Evolutionary conservation across 2,888 invertebrate genomes (phyloP).

Genomic region (Beris morrisii): DNA sequence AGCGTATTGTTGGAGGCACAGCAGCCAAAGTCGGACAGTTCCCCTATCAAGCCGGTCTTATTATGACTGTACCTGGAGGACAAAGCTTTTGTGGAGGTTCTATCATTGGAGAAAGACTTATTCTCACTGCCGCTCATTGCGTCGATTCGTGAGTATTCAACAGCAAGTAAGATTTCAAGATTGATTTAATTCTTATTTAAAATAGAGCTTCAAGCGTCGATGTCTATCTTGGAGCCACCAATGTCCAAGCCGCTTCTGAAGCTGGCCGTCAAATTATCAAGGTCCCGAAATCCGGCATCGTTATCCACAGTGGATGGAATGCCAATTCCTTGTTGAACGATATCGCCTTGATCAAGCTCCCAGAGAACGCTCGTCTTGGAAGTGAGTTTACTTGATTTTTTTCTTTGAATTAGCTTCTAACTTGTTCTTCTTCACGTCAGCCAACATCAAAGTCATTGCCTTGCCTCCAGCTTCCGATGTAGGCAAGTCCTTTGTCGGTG

Average conservation of each 20-base stretch:
- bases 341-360: conserved; percentile 20
- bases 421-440: background rate
- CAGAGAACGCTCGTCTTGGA: conserved; percentile 13
- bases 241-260: background rate
- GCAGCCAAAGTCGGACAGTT: conserved; percentile 4
- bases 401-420: background rate
- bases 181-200: no score
- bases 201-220: background rate
- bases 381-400: background rate
- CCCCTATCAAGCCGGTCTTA: conserved; percentile 25
- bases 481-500: background rate
- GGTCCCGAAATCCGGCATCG: background rate
- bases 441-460: background rate
- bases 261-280: conserved; percentile 6
- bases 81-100: conserved; percentile 23
- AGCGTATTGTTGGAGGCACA: conserved; percentile 19
- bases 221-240: conserved; percentile 13
- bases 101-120: background rate
- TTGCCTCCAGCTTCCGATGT: conserved; percentile 1
- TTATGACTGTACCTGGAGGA: background rate
- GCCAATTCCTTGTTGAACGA: conserved; percentile 2
- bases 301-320: conserved; percentile 14
- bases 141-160: conserved; percentile 13
- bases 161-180: background rate
- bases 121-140: conserved; percentile 29